Base-by-base conservation (phyloP, 2,113 vertebrate species). In the Geothlypis trichas region DNA sequence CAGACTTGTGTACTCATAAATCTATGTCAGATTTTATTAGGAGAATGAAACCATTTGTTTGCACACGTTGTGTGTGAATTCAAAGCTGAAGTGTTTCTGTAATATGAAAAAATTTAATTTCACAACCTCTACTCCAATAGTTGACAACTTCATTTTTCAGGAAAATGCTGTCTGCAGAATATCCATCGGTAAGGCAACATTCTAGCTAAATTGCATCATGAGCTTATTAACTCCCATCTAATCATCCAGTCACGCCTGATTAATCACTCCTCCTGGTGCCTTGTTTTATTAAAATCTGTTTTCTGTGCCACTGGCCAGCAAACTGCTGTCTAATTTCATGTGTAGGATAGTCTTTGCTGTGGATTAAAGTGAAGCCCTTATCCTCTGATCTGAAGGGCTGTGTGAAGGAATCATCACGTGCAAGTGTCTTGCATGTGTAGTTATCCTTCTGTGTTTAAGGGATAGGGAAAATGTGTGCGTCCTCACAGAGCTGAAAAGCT, bases 221-320 rank as follows among this genome's bases (percentile, higher is more conserved):
- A 95, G 75, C 74, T 90, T 94, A 95, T 94, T 97, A 97, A 96
- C 74, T 91, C 83, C 68, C 26, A 57, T 90, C 51, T 97, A 96
- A 96, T 96, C 88, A 94, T 90, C 74, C 65, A 91, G 79, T 91
- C 93, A 92, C 73, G 89, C 74, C 87, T 93, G 77, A 96, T 95
- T 95, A 96, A 94, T 96, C 90, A 51, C 77, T 93, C 58, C 39
- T 96, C 23, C 62, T 95, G 69, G 61, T 90, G 87, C 59, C 86
- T 93, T 93, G 73, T 93, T 93, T 94, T 89, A 97, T 92, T 93
- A 92, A 96, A 84, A 96, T 69, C 58, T 92, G 49, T 86, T 95
- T 97, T 94, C 69, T 22, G 1, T 88, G 39, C 44, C 62, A 57
- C 73, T 96, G 90, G 76, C 58, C 69, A 87, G 79, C 46, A 78